A percentile compares a stretch with the other conserved stretches of the same genome.
Evolutionary conservation across 2,888 invertebrate genomes (phyloP).

Genomic region (Melinopterus prodromus): DNA sequence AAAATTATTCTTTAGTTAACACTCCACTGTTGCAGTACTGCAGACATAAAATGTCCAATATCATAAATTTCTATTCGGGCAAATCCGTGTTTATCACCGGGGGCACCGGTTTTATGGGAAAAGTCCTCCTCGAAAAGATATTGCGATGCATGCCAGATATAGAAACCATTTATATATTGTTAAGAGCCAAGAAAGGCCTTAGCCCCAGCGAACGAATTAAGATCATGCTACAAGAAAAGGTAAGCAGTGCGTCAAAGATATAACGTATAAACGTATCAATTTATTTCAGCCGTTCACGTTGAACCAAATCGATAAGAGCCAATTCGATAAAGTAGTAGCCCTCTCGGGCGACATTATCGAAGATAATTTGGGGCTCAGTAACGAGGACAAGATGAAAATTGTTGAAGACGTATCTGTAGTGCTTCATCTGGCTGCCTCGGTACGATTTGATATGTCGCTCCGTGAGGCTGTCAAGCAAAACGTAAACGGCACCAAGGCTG

Average conservation of each 20-base stretch:
- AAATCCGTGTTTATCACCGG: constrained; percentile 59
- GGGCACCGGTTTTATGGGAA: constrained; percentile 60
- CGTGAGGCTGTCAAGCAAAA: constrained; percentile 71
- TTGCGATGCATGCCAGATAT: constrained; percentile 56
- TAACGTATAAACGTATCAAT: background rate
- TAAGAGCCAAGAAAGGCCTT: constrained; percentile 58
- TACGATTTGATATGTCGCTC: constrained; percentile 73
- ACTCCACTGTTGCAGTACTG: background rate
- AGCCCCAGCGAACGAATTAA: constrained; percentile 54
- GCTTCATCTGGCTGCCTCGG: constrained; percentile 78
- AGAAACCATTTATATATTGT: constrained; percentile 57
- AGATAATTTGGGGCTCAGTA: constrained; percentile 59
- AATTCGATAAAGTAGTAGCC: constrained; percentile 64
- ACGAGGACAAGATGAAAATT: constrained; percentile 60
- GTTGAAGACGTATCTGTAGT: constrained; percentile 66
- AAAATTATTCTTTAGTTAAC: too few relatives aligned
- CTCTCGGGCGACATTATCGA: constrained; percentile 64
- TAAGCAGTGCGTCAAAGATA: background rate
- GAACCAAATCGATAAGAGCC: constrained; percentile 5
- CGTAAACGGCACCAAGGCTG: constrained; percentile 59
- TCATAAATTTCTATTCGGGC: constrained; percentile 37
- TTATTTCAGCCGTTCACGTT: constrained; percentile 27
- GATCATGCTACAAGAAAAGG: constrained; percentile 51
- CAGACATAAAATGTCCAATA: constrained; percentile 13
- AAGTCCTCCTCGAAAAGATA: constrained; percentile 60